These are phyloP conservation scores for Drosophila tanythrix DNA, from an alignment of 2,888 invertebrate genomes.

Conservation along the genomic window DNA sequence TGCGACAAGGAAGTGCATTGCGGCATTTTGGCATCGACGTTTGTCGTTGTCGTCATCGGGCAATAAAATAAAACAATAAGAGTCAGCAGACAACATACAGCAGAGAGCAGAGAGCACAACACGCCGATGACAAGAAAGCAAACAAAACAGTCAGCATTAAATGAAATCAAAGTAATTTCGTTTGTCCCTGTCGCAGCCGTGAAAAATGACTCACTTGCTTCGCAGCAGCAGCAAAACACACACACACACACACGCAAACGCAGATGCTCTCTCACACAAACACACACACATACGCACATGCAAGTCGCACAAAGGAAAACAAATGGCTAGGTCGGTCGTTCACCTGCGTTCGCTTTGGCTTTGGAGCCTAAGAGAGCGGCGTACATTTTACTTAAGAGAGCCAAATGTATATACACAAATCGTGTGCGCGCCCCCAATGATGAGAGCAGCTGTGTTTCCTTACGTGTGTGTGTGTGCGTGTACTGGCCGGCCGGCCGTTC, in stretches of 20 bases:
- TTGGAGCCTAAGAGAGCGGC: conserved; percentile 43
- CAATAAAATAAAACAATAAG: conserved; percentile 24
- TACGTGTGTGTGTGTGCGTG: conserved; percentile 14
- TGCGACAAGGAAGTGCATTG: conserved; percentile 51
- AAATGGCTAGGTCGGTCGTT: conserved; percentile 85
- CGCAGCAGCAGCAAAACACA: conserved; percentile 40
- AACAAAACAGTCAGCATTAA: conserved; percentile 46
- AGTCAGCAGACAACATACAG: background rate
- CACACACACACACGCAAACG: conserved; percentile 17
- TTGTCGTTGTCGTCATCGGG: conserved; percentile 25
- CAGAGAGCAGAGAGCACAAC: conserved; percentile 6
- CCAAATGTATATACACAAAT: conserved; percentile 20
- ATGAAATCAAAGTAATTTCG: conserved; percentile 61
- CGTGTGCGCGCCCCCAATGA: conserved; percentile 59
- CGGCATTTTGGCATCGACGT: conserved; percentile 43
- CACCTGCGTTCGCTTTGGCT: conserved; percentile 76
- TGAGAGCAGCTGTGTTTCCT: conserved; percentile 25
- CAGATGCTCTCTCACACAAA: conserved; percentile 44
- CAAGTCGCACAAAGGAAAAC: conserved; percentile 74
- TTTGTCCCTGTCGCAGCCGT: conserved; percentile 34
- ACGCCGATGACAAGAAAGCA: conserved; percentile 19
- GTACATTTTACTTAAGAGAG: conserved; percentile 43
- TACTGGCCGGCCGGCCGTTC: conserved; percentile 69
- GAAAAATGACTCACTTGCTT: conserved; percentile 75
- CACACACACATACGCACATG: conserved; percentile 26